Conservation (phyloP, 2,797 vertebrate species). For the Picus viridis region DNA sequence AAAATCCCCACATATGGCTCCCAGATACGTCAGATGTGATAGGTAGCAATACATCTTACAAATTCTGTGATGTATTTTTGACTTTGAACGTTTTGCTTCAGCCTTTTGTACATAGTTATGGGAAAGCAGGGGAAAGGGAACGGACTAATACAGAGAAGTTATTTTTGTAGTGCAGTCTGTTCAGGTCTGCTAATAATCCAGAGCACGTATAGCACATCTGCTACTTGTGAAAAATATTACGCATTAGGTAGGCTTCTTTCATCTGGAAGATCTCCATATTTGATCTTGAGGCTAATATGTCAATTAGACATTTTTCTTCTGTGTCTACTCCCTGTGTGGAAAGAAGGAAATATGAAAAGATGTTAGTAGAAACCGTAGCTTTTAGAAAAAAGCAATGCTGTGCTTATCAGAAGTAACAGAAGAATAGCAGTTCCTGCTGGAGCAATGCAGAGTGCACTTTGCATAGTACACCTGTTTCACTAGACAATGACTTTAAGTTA, state of each 20-base stretch:
- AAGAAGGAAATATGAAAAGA: background rate
- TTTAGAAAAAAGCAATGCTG: background rate
- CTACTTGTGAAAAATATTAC: constrained; percentile 61
- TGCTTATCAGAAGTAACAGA: background rate
- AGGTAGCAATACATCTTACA: background rate
- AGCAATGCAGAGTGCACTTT: background rate
- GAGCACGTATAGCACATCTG: background rate
- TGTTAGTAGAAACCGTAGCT: background rate
- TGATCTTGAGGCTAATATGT: constrained; percentile 83
- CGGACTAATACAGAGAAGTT: background rate
- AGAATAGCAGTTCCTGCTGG: background rate
- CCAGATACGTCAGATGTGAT: background rate
- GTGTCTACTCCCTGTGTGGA: constrained; percentile 76
- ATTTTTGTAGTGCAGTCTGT: background rate
- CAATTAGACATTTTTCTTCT: constrained; percentile 83
- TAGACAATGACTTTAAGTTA: background rate
- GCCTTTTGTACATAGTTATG: background rate
- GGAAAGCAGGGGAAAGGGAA: background rate
- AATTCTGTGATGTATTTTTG: background rate
- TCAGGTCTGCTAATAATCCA: background rate
- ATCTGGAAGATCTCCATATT: constrained; percentile 82
- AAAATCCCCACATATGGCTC: background rate
- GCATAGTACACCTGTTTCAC: background rate
- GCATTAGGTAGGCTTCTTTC: constrained; percentile 80
- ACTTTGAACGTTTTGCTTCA: background rate